phyloP scores from a whole-genome alignment of 2,113 vertebrate species.

The Misgurnus anguillicaudatus region DNA sequence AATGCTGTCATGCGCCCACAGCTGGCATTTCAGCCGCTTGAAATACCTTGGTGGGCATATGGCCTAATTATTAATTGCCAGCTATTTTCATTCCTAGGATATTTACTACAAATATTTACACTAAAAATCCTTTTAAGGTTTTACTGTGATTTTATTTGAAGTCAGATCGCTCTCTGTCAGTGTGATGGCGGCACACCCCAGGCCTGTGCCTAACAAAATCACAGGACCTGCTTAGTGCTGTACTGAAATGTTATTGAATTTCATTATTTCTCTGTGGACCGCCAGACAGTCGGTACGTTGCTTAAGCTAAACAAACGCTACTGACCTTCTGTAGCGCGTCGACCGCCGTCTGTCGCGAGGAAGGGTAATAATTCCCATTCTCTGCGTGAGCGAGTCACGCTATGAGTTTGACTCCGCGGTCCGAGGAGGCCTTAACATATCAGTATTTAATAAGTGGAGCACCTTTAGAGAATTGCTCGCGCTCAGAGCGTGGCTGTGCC shows the following conservation, averaged over 20 bases:
- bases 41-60: no score
- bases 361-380: constrained; percentile 22
- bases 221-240: neutral
- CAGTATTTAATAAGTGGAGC: constrained; percentile 32
- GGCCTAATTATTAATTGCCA: no score
- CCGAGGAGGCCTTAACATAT: neutral
- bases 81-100: no score
- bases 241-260: constrained; percentile 5
- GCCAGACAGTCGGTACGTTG: neutral
- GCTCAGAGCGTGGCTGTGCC: neutral
- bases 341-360: neutral
- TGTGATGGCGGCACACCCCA: neutral
- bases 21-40: no score
- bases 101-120: no score
- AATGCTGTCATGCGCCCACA: no score
- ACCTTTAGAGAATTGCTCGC: constrained; percentile 30
- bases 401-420: neutral
- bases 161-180: neutral
- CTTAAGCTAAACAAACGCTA: constrained; percentile 5
- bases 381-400: constrained; percentile 24
- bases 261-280: neutral
- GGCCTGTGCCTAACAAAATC: neutral
- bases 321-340: neutral
- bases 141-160: no score
- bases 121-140: no score